Evolutionary conservation across 2,797 vertebrate genomes (phyloP).

Genomic region (Hemitrygon akajei): DNA sequence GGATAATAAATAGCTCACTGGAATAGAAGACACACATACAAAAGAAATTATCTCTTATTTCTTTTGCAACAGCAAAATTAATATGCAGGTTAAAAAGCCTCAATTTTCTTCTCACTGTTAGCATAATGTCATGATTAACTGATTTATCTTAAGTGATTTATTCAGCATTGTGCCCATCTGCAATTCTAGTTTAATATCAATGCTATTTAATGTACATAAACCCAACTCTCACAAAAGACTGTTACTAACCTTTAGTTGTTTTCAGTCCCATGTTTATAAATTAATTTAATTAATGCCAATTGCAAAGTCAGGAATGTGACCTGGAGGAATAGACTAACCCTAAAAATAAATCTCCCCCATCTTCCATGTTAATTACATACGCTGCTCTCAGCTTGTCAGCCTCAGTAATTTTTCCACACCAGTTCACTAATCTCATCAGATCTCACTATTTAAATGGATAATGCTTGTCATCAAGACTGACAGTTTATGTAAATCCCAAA

Average conservation of each 20-base stretch:
- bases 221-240: background rate
- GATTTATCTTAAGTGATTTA: background rate
- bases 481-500: constrained; percentile 17
- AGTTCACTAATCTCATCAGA: constrained; percentile 24
- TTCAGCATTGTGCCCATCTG: background rate
- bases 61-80: background rate
- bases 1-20: background rate
- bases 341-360: background rate
- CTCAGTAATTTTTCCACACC: constrained; percentile 22
- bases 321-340: background rate
- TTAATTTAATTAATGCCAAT: background rate
- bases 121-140: background rate
- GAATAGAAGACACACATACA: background rate
- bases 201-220: background rate
- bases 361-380: background rate
- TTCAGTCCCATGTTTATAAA: background rate
- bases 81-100: background rate
- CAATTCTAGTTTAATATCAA: background rate
- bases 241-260: background rate
- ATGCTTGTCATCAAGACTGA: constrained; percentile 1
- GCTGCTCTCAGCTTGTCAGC: background rate
- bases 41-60: background rate
- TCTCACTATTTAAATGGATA: constrained; percentile 15
- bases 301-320: background rate
- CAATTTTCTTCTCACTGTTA: constrained; percentile 2